phyloP scores from a whole-genome alignment of 2,797 vertebrate species.

The Acipenser oxyrinchus region DNA sequence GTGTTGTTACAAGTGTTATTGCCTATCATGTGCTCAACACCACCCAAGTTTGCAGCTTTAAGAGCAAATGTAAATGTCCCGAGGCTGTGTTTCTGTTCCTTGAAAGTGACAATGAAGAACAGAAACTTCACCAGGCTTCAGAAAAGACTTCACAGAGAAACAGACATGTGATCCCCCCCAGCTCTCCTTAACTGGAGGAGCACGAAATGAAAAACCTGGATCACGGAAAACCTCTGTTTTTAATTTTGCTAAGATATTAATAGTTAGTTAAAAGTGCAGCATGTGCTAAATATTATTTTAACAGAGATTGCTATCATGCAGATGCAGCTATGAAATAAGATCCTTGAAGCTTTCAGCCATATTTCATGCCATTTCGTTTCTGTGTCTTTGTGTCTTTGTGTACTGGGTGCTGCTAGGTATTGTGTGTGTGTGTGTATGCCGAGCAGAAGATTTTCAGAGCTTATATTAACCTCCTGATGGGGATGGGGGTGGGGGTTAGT shows the following conservation, averaged over 20 bases:
- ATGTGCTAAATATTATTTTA: constrained; percentile 99
- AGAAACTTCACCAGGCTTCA: constrained; percentile 56
- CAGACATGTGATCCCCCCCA: constrained; percentile 31
- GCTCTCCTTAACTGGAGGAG: constrained; percentile 31
- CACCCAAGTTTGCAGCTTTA: constrained; percentile 5
- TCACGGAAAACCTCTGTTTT: constrained; percentile 35
- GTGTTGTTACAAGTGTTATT: too few species aligned
- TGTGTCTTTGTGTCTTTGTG: constrained; percentile 27
- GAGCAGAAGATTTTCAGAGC: too few species aligned
- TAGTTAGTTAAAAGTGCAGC: constrained; percentile 97
- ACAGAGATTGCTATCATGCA: constrained; percentile 87
- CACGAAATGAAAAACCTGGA: constrained; percentile 46
- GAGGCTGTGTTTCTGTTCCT: constrained; percentile 31
- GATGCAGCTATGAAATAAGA: constrained; percentile 85
- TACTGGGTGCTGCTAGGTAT: too few species aligned
- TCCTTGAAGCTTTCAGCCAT: constrained; percentile 81
- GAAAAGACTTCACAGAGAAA: constrained; percentile 51
- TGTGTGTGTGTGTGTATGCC: too few species aligned
- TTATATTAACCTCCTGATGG: too few species aligned
- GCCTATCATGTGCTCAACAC: too few species aligned
- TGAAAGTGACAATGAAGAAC: constrained; percentile 43
- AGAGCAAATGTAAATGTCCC: constrained; percentile 37
- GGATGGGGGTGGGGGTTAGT: too few species aligned
- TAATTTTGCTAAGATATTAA: constrained; percentile 50
- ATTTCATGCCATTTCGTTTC: constrained; percentile 81